phyloP scores from a whole-genome alignment of 2,888 invertebrate species.

The Corbicula japonica region DNA sequence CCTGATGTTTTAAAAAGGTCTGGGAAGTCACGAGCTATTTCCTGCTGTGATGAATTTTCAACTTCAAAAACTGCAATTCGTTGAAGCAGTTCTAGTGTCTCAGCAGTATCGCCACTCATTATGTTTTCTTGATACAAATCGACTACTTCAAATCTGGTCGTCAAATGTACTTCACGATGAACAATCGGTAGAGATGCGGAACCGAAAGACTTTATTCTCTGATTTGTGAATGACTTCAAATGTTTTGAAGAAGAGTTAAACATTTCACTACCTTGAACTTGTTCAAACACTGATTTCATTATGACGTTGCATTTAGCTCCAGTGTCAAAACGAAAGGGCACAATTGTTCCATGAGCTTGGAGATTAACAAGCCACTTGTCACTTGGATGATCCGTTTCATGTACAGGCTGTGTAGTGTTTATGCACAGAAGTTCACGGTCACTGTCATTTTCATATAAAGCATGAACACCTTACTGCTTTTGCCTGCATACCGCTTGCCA shows the following conservation, averaged over 20 bases:
- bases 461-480: neutral
- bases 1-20: constrained; percentile 56
- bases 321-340: constrained; percentile 43
- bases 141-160: too few species aligned
- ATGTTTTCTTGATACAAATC: too few species aligned
- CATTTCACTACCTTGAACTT: constrained; percentile 4
- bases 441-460: neutral
- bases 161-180: too few species aligned
- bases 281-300: constrained; percentile 23
- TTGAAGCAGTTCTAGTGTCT: constrained; percentile 20
- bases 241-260: constrained; percentile 24
- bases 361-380: constrained; percentile 41
- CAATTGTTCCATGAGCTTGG: neutral
- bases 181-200: too few species aligned
- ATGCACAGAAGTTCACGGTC: constrained; percentile 8
- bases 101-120: constrained; percentile 40
- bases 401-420: neutral
- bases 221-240: constrained; percentile 45
- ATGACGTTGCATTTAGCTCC: constrained; percentile 51
- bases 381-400: neutral
- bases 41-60: constrained; percentile 34
- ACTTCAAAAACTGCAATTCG: constrained; percentile 32
- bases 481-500: too few species aligned
- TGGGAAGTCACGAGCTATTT: constrained; percentile 35
- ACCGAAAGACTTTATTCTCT: constrained; percentile 36